phyloP scores from a whole-genome alignment of 2,888 invertebrate species.

The Brachylomia viminalis region DNA sequence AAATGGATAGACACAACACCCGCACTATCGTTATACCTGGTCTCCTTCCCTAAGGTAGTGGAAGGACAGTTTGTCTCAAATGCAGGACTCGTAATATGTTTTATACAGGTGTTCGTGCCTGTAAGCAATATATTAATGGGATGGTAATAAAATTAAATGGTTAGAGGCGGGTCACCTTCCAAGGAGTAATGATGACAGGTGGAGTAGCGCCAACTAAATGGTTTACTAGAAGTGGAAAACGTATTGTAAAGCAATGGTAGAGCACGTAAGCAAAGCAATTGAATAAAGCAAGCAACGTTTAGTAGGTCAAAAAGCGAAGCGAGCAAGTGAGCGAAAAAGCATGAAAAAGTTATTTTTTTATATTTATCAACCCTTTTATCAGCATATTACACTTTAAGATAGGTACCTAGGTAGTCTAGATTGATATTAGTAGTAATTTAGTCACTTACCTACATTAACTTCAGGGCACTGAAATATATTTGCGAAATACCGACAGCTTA shows the following conservation, averaged over 20 bases:
- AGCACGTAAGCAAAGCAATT: conserved; percentile 4
- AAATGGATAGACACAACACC: not conserved
- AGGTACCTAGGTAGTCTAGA: not conserved
- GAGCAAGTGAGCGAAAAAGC: not conserved
- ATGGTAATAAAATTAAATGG: conserved; percentile 44
- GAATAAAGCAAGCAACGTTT: not conserved
- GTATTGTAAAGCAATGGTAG: not conserved
- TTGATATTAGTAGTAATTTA: not conserved
- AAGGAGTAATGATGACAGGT: conserved; percentile 36
- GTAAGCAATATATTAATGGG: conserved; percentile 42
- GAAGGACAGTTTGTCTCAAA: not conserved
- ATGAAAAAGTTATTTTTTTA: not conserved
- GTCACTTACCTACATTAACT: not conserved
- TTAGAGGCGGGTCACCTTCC: conserved; percentile 45
- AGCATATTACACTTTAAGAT: not conserved
- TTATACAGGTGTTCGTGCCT: conserved; percentile 27
- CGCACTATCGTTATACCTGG: not conserved
- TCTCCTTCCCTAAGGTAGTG: not conserved
- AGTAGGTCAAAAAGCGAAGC: not conserved
- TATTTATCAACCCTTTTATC: not conserved
- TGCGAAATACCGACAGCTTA: not conserved
- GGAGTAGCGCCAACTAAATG: conserved; percentile 11
- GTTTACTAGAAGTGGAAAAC: not conserved
- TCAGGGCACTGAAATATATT: not conserved
- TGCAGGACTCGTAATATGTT: conserved; percentile 15